phyloP scores from a whole-genome alignment of 1,140 invertebrate genomes.

The Cryptotermes secundus region DNA sequence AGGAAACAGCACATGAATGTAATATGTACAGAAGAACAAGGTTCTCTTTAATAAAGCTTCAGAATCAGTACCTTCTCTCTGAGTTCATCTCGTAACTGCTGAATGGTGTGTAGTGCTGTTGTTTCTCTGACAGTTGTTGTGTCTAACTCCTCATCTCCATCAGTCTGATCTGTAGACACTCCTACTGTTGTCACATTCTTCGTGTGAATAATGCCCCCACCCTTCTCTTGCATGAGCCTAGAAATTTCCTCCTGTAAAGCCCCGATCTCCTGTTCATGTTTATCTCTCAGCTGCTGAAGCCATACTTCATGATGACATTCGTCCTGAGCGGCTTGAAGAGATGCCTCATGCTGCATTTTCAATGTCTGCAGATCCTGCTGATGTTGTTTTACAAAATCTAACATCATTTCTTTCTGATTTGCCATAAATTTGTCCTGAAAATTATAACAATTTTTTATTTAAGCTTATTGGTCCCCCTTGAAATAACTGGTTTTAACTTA shows the following conservation, averaged over 20 bases:
- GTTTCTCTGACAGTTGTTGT: background rate
- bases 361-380: slow-evolving; percentile 11
- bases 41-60: background rate
- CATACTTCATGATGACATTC: background rate
- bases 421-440: slow-evolving; percentile 20
- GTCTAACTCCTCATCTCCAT: background rate
- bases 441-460: background rate
- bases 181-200: background rate
- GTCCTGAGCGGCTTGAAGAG: background rate
- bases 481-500: too few relatives aligned
- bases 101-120: background rate
- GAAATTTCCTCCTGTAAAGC: background rate
- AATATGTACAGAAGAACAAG: background rate
- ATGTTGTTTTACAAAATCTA: slow-evolving; percentile 13
- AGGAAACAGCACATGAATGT: too few relatives aligned
- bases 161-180: background rate
- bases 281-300: background rate
- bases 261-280: background rate
- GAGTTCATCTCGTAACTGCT: background rate
- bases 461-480: too few relatives aligned
- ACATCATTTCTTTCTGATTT: slow-evolving; percentile 26
- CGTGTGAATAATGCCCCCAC: background rate
- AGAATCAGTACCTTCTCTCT: background rate
- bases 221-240: background rate
- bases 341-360: slow-evolving; percentile 20